These are phyloP conservation scores for Erebia aethiops DNA, from an alignment of 2,888 invertebrate genomes.

Conservation along the genomic window DNA sequence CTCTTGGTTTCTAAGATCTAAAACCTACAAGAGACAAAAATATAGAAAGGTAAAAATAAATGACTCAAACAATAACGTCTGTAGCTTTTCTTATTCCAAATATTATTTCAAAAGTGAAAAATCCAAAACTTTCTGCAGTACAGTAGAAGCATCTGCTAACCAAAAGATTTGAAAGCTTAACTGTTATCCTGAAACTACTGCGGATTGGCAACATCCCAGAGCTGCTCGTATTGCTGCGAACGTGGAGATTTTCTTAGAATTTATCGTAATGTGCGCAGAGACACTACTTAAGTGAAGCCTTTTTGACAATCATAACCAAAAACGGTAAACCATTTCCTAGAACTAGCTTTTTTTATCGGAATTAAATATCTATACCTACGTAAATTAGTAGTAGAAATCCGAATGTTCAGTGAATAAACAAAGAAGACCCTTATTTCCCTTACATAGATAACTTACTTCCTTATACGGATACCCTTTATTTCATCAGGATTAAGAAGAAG, in stretches of 20 bases:
- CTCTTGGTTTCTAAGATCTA: too few relatives aligned
- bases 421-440: too few relatives aligned
- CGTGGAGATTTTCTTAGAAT: conserved; percentile 6
- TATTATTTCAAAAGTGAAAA: conserved; percentile 5
- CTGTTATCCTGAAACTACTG: conserved; percentile 15
- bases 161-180: conserved; percentile 17
- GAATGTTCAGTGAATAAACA: too few relatives aligned
- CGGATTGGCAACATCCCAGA: conserved; percentile 17
- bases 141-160: conserved; percentile 10
- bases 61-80: neutral
- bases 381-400: too few relatives aligned
- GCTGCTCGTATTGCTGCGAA: conserved; percentile 7
- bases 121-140: neutral
- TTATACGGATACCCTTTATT: too few relatives aligned
- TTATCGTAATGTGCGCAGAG: neutral
- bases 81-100: neutral
- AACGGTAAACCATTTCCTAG: too few relatives aligned
- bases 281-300: conserved; percentile 1
- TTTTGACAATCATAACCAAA: neutral
- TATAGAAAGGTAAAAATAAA: neutral
- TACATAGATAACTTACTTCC: too few relatives aligned
- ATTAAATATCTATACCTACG: too few relatives aligned
- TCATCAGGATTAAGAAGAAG: too few relatives aligned
- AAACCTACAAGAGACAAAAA: neutral
- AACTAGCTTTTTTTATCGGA: too few relatives aligned